Conservation (phyloP, 2,888 invertebrate species). For the Cephus spinipes region DNA sequence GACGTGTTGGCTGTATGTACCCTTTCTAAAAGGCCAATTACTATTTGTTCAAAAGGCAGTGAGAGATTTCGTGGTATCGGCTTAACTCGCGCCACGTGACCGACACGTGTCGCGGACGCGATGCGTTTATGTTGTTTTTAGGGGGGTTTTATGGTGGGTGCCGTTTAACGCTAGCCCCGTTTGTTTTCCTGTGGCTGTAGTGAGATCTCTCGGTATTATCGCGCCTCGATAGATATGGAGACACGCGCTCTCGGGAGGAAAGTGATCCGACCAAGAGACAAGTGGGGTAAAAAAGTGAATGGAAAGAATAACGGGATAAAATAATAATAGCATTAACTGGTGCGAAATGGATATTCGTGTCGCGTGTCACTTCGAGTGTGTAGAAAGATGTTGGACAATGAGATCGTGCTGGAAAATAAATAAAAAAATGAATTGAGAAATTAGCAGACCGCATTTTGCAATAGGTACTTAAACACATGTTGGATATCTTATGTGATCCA, state of each 20-base stretch:
- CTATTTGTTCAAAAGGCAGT: neutral
- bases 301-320: constrained; percentile 39
- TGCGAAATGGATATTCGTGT: constrained; percentile 13
- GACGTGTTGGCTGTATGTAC: neutral
- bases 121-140: constrained; percentile 29
- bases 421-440: neutral
- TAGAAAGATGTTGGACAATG: constrained; percentile 11
- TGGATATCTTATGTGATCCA: neutral
- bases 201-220: neutral
- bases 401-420: neutral
- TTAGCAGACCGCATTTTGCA: neutral
- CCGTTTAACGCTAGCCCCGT: neutral
- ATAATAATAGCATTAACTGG: constrained; percentile 40
- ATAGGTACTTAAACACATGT: neutral
- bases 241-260: neutral
- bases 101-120: constrained; percentile 51
- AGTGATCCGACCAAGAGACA: neutral
- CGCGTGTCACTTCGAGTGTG: constrained; percentile 46
- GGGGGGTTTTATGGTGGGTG: neutral
- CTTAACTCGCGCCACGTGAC: constrained; percentile 40
- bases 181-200: neutral
- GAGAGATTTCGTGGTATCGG: constrained; percentile 1
- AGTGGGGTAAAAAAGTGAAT: constrained; percentile 5
- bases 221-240: neutral
- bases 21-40: neutral